These are phyloP conservation scores for Halictus quadricinctus DNA, from an alignment of 2,888 invertebrate species.

Conservation along the genomic window DNA sequence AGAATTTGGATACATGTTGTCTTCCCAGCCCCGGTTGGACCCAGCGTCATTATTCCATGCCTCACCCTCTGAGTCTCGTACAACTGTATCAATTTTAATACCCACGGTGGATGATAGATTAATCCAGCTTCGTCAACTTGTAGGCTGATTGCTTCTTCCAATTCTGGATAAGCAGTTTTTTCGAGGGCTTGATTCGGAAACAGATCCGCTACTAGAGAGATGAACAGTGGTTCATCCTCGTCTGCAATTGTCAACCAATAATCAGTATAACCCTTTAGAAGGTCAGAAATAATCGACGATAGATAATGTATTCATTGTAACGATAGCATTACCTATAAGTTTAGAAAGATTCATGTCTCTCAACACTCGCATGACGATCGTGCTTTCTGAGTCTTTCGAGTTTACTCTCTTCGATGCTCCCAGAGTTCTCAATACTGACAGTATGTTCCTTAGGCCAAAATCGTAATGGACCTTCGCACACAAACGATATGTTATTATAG, in stretches of 20 bases:
- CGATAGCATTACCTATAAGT: conserved; percentile 85
- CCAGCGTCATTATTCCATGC: conserved; percentile 98
- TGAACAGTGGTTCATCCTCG: conserved; percentile 98
- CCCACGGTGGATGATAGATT: conserved; percentile 97
- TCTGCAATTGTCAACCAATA: conserved; percentile 83
- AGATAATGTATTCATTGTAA: not conserved
- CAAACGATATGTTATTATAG: conserved; percentile 10
- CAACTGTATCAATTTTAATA: conserved; percentile 96
- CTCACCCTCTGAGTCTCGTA: conserved; percentile 97
- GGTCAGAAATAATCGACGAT: not conserved
- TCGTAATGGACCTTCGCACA: conserved; percentile 94
- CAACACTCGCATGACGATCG: conserved; percentile 98
- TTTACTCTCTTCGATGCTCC: conserved; percentile 96
- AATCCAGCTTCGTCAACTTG: conserved; percentile 92
- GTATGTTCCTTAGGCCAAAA: conserved; percentile 96
- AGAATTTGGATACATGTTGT: conserved; percentile 94
- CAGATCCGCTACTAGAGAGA: conserved; percentile 96
- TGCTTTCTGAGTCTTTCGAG: conserved; percentile 95
- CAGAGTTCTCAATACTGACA: conserved; percentile 95
- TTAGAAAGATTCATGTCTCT: conserved; percentile 99
- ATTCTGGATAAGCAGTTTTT: conserved; percentile 93
- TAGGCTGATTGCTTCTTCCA: conserved; percentile 93
- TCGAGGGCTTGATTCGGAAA: conserved; percentile 97
- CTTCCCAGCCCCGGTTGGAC: conserved; percentile 97
- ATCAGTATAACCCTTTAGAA: not conserved